Conservation (phyloP, 1,140 invertebrate genomes). For the Drosophila rufa region DNA sequence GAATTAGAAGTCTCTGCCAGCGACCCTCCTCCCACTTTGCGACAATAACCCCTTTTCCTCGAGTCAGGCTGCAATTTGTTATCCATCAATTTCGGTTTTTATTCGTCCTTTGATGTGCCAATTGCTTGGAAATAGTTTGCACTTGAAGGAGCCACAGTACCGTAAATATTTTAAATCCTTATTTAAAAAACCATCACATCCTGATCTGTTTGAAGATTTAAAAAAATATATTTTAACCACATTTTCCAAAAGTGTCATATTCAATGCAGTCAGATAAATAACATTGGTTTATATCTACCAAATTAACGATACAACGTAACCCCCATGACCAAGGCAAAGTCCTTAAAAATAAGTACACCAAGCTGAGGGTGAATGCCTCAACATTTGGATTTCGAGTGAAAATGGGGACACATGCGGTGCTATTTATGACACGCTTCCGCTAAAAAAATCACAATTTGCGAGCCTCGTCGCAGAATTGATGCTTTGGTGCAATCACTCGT, state of each 20-base stretch:
- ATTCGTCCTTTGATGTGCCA: slow-evolving; percentile 17
- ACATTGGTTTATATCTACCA: neutral
- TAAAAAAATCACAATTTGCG: slow-evolving; percentile 76
- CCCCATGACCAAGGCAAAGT: neutral
- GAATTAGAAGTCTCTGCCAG: slow-evolving; percentile 35
- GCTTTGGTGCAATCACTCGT: slow-evolving; percentile 58
- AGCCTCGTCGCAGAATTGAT: slow-evolving; percentile 21
- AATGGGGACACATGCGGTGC: slow-evolving; percentile 67
- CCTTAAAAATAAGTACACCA: neutral
- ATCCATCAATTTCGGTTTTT: slow-evolving; percentile 59
- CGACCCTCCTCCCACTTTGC: slow-evolving; percentile 2
- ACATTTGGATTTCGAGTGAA: slow-evolving; percentile 11
- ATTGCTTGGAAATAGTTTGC: slow-evolving; percentile 17
- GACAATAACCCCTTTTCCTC: neutral
- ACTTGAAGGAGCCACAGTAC: neutral
- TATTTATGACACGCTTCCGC: slow-evolving; percentile 84
- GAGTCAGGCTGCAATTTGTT: slow-evolving; percentile 62
- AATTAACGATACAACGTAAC: neutral
- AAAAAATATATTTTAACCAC: neutral
- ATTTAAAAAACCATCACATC: too few relatives aligned
- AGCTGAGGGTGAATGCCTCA: neutral
- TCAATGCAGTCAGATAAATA: neutral
- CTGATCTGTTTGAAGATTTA: neutral
- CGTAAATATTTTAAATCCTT: too few relatives aligned
- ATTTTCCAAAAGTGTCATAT: too few relatives aligned